Percentiles rank a stretch among this genome's conserved stretches.
phyloP scores from a whole-genome alignment of 2,797 vertebrate species.

The Chiroxiphia lanceolata region DNA sequence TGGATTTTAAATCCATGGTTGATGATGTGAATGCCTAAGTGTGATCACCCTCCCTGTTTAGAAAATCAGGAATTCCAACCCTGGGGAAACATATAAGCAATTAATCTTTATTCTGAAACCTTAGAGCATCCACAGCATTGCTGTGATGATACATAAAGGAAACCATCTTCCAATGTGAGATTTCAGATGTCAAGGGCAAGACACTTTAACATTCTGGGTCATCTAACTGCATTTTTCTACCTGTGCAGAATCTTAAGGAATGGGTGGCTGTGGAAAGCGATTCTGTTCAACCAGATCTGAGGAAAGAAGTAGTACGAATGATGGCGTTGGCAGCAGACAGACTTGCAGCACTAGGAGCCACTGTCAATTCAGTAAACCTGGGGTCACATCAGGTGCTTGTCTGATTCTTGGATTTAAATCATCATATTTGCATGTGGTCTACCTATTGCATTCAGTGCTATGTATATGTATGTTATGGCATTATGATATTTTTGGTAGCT shows the following conservation, averaged over 20 bases:
- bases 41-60: not conserved
- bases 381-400: slow-evolving; percentile 71
- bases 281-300: slow-evolving; percentile 69
- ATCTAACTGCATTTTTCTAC: not conserved
- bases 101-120: not conserved
- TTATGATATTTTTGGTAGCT: not conserved
- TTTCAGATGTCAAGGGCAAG: not conserved
- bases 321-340: slow-evolving; percentile 43
- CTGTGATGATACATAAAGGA: not conserved
- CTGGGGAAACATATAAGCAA: not conserved
- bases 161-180: not conserved
- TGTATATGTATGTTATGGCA: not conserved
- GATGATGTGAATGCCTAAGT: not conserved
- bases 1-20: not conserved
- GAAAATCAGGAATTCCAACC: not conserved
- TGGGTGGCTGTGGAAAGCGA: slow-evolving; percentile 79
- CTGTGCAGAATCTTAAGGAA: slow-evolving; percentile 68
- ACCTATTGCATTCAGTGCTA: not conserved
- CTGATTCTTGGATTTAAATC: not conserved
- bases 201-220: not conserved
- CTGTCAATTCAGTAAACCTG: slow-evolving; percentile 51
- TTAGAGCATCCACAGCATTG: fast-evolving
- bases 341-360: slow-evolving; percentile 71
- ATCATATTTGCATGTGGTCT: not conserved
- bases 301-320: slow-evolving; percentile 70